phyloP scores from a whole-genome alignment of 2,797 vertebrate genomes.

The Megalops cyprinoides region DNA sequence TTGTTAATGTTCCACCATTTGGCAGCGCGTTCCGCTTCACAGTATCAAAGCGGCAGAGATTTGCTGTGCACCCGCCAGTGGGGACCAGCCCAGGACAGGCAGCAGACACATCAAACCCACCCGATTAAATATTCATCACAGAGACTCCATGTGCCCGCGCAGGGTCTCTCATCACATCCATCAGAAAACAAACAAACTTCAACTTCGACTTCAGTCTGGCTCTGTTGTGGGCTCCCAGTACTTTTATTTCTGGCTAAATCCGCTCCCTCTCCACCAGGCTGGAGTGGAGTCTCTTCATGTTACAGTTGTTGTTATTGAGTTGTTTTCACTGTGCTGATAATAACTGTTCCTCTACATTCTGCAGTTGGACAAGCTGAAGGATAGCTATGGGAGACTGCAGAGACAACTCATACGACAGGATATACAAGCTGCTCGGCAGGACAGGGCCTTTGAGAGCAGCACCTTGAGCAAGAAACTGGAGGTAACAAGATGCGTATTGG shows the following conservation, averaged over 20 bases:
- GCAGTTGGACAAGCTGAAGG: conserved; percentile 71
- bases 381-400: conserved; percentile 71
- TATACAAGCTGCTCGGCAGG: conserved; percentile 45
- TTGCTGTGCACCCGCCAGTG: neutral
- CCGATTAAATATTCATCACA: conserved; percentile 24
- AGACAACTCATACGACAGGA: conserved; percentile 62
- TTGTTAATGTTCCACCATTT: neutral
- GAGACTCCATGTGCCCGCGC: neutral
- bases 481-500: conserved; percentile 54
- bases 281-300: neutral
- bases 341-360: conserved; percentile 26
- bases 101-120: conserved; percentile 1
- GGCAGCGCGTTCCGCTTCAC: neutral
- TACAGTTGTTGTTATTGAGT: neutral
- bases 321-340: neutral
- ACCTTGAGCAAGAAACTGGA: conserved; percentile 64
- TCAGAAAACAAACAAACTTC: neutral
- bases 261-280: neutral
- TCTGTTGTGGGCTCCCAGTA: neutral
- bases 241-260: neutral
- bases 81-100: neutral
- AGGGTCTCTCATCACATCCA: neutral
- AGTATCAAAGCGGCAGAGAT: neutral
- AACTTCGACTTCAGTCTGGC: neutral
- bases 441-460: conserved; percentile 50